A percentile compares a stretch with the other conserved stretches of the same genome.
Conservation (phyloP, 2,797 vertebrate species). For the Cyprinodon diabolis region DNA sequence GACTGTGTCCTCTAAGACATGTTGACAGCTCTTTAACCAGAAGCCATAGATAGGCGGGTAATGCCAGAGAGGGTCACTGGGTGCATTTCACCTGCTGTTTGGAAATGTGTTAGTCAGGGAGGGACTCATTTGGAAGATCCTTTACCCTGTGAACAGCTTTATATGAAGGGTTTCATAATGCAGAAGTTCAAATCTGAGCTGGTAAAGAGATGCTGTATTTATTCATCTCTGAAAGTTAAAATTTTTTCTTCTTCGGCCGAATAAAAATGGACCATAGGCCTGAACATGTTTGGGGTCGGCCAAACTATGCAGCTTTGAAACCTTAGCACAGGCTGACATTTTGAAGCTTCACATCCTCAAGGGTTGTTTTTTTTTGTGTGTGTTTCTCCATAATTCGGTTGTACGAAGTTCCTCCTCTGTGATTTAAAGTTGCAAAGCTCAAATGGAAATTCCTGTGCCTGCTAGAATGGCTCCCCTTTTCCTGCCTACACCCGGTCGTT, state of each 20-base stretch:
- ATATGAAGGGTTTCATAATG: no score
- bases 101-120: no score
- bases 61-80: no score
- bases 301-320: conserved; percentile 44
- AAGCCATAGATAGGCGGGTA: no score
- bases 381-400: conserved; percentile 47
- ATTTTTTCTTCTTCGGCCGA: background rate
- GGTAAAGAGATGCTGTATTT: no score
- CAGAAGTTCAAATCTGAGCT: no score
- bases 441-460: conserved; percentile 78
- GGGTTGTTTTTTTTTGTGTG: background rate
- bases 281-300: conserved; percentile 2
- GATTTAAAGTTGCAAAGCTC: conserved; percentile 62
- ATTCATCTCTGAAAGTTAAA: background rate
- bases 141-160: no score
- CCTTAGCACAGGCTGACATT: conserved; percentile 41
- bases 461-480: conserved; percentile 73
- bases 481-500: conserved; percentile 79
- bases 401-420: conserved; percentile 55
- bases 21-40: no score
- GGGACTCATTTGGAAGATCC: no score
- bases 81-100: no score
- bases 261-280: background rate
- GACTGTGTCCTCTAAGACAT: no score
- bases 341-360: conserved; percentile 39